Evolutionary conservation across 2,113 vertebrate genomes (phyloP), one percentile per base, ranked within the genome.

Genomic region (Brevimyrus niger): DNA sequence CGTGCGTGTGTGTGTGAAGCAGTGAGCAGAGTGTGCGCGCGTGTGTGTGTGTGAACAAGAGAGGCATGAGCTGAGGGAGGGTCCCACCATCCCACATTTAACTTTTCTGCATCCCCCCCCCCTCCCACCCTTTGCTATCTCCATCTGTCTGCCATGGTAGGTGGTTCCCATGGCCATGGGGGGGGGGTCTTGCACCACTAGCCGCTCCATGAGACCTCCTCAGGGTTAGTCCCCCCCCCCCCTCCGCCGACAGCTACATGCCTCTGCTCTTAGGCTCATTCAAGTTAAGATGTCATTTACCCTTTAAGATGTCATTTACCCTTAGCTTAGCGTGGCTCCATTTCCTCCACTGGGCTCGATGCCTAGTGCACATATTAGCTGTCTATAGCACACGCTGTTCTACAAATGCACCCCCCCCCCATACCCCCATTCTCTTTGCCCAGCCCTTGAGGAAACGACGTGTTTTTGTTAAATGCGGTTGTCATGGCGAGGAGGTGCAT

Each of bases 401-500:
- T 84, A 23, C 80, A 58, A 89, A 84, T 61, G 38, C 35, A 27
- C 47, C 44, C 58, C 90, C 47, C 55, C 90, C 90, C 42, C 86
- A 42, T 35, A 23, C 86, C 44, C 69, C 89, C n/a, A 35, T 42
- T 84, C 5, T 13, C n/a, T 42, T 19, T 42, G 15, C 73, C 73
- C 73, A 80, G 90, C 90, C 87, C 89, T 88, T 13, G 6, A 90
- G 91, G 76, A 83, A 53, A 69, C 23, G 44, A 89, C 17, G 35
- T 88, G 50, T 83, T 91, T 91, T 88, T 61, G n/a, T 85, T 86
- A 83, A 87, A 76, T 82, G 90, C 19, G 69, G 93, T 92, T 94
- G 92, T 93, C 92, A 93, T 94, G 93, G 93, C 88, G 90, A 93
- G 80, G 84, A 51, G 88, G 90, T 80, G 80, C 53, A 90, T 92